A percentile compares a stretch with the other conserved stretches of the same genome.
Conservation (phyloP, 2,888 invertebrate genomes). For the Frankliniella intonsa region DNA sequence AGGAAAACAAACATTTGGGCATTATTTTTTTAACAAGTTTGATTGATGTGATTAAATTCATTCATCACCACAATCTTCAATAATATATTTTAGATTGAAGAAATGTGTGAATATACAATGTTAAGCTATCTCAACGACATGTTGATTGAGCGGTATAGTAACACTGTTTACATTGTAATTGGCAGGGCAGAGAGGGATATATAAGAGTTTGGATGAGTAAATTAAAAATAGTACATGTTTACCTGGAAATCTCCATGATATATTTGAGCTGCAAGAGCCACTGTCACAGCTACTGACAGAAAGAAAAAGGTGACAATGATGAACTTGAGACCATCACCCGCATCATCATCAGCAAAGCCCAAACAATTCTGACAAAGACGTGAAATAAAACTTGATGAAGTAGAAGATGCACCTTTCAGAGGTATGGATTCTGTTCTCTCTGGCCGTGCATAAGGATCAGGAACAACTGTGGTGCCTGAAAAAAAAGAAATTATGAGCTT, state of each 20-base stretch:
- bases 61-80: constrained; percentile 27
- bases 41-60: constrained; percentile 29
- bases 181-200: too few relatives aligned
- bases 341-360: constrained; percentile 32
- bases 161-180: too few relatives aligned
- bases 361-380: neutral
- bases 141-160: too few relatives aligned
- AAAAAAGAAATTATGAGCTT: neutral
- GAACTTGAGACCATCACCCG: constrained; percentile 56
- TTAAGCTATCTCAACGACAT: too few relatives aligned
- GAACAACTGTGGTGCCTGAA: neutral
- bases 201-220: too few relatives aligned
- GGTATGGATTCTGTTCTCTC: constrained; percentile 1
- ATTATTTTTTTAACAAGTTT: constrained; percentile 29
- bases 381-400: neutral
- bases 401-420: neutral
- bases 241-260: constrained; percentile 70
- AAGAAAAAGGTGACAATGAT: constrained; percentile 62
- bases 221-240: constrained; percentile 33
- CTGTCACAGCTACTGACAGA: constrained; percentile 62
- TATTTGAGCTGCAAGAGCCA: constrained; percentile 68
- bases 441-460: neutral
- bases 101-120: neutral
- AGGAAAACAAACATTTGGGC: neutral
- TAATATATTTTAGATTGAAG: constrained; percentile 27